phyloP scores from a whole-genome alignment of 2,797 vertebrate genomes.

The Enteromius paludinosus region DNA sequence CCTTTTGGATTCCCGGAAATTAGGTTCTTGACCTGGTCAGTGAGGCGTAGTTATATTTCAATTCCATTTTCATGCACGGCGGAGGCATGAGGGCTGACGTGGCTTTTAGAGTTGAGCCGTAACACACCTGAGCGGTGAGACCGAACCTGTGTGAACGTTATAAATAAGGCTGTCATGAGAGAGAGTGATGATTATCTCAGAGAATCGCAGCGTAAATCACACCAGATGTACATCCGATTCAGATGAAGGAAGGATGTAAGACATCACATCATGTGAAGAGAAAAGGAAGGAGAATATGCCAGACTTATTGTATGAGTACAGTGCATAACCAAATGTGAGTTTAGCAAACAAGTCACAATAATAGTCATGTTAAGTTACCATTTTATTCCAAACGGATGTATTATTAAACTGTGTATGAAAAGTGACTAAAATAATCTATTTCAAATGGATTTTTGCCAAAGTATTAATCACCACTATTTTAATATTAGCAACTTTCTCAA shows the following conservation, averaged over 20 bases:
- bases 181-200: slow-evolving; percentile 87
- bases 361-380: neutral
- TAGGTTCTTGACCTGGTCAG: slow-evolving; percentile 98
- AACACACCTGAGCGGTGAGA: slow-evolving; percentile 96
- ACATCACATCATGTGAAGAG: slow-evolving; percentile 8
- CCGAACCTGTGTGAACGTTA: slow-evolving; percentile 93
- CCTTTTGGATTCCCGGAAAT: slow-evolving; percentile 94
- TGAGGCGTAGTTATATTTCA: slow-evolving; percentile 98
- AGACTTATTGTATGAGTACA: neutral
- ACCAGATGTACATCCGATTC: slow-evolving; percentile 6
- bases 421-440: neutral
- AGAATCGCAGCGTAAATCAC: slow-evolving; percentile 62
- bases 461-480: neutral
- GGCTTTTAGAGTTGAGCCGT: slow-evolving; percentile 83
- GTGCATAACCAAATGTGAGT: neutral
- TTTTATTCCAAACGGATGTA: neutral
- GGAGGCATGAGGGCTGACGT: slow-evolving; percentile 75
- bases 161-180: slow-evolving; percentile 90
- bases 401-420: neutral
- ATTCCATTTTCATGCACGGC: slow-evolving; percentile 91
- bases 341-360: neutral
- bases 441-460: neutral
- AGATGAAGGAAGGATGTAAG: slow-evolving; percentile 28
- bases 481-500: neutral
- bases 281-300: neutral